Evolutionary conservation across 2,888 invertebrate species (phyloP), one percentile per base, ranked within the genome.

Genomic region (Monochamus alternatus): DNA sequence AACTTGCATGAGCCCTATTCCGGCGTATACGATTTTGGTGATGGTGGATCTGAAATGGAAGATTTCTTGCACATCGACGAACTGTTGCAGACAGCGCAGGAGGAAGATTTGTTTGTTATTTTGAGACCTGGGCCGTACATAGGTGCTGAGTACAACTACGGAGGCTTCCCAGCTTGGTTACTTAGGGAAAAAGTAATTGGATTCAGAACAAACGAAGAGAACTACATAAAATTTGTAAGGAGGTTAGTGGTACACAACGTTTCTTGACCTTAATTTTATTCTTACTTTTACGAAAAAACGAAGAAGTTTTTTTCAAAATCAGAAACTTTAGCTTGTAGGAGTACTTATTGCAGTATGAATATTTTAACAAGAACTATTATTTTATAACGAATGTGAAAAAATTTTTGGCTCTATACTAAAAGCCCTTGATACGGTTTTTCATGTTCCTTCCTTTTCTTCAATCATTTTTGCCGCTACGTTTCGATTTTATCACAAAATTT

Each of bases 71-170:
- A 93, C 83, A 80, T 94, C 3, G 92, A 91, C 47, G 89, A 90
- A 65, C 97, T 95, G 85, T 90, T 97, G 4, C 89, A 92, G 78
- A 89, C 91, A 2, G 97, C 97, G 0, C 92, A 94, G 68, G 92
- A 94, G 81, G 94, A 95, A 86, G 95, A 94, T 75, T 89, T 98
- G 55, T 89, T 94, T 44, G 96, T 97, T 0, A 92, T 98, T 60
- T 88, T 98, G 1, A 90, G 98, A 38, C 94, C 96, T 0, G 98
- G 98, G 0, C 98, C 98, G 0, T 98, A 96, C 84, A 97, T 98
- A 82, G 97, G 97, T 87, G 96, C 95, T 12, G 98, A 98, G 90
- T 93, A 97, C 89, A 97, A 98, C 76, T 89, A 87, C 75, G 89
- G 89, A 38, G 89, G 89, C 2, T 78, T 88, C 52, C 87, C 88